phyloP scores from a whole-genome alignment of 2,113 vertebrate genomes.

The Antechinus flavipes region DNA sequence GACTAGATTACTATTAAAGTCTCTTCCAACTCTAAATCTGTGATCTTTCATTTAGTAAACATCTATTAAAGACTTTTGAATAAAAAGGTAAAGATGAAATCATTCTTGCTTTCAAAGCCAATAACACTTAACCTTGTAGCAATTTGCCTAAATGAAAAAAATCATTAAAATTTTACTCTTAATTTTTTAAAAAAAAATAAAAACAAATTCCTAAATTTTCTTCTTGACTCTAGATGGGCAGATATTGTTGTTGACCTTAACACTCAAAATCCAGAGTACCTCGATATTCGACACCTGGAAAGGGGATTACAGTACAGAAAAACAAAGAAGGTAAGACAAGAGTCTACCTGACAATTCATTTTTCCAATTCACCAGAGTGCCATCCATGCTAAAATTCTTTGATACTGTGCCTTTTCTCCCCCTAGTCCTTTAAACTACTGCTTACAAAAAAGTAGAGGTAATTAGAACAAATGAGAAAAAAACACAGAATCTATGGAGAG shows the following conservation, averaged over 20 bases:
- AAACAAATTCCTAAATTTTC: slow-evolving; percentile 28
- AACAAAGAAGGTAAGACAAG: slow-evolving; percentile 94
- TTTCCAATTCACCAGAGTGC: neutral
- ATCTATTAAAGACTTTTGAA: neutral
- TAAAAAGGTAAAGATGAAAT: neutral
- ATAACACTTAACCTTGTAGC: neutral
- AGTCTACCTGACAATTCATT: neutral
- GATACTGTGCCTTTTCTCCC: neutral
- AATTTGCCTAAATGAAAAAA: slow-evolving; percentile 9
- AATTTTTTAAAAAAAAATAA: neutral
- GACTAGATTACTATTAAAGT: neutral
- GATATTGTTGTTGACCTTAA: slow-evolving; percentile 98
- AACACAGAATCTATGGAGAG: neutral
- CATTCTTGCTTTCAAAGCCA: neutral
- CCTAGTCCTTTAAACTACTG: neutral
- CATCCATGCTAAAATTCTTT: neutral
- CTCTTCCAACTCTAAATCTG: neutral
- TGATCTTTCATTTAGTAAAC: neutral
- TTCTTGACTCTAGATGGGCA: slow-evolving; percentile 88
- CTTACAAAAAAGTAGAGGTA: neutral
- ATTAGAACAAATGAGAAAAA: slow-evolving; percentile 34
- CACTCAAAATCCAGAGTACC: slow-evolving; percentile 97
- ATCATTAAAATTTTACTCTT: slow-evolving; percentile 7
- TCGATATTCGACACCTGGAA: slow-evolving; percentile 97
- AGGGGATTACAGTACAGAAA: slow-evolving; percentile 96